phyloP scores from a whole-genome alignment of 2,888 invertebrate genomes.

The Hetaerina titia region DNA sequence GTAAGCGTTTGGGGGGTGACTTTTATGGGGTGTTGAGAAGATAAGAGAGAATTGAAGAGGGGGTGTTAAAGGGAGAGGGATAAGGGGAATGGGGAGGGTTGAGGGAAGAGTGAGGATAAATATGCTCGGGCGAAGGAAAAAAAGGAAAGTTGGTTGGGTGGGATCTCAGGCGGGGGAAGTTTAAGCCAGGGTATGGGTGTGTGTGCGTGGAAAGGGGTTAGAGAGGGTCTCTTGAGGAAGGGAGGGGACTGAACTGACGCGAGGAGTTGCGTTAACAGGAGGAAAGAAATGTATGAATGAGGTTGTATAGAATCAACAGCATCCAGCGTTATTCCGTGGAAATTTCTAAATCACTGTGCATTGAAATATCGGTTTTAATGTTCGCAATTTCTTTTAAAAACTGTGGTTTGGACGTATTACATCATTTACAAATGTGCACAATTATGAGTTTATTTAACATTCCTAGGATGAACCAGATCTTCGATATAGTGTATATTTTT shows the following conservation, averaged over 20 bases:
- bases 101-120: neutral
- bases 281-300: neutral
- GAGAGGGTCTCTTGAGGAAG: neutral
- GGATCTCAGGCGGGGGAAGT: neutral
- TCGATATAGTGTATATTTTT: too few relatives aligned
- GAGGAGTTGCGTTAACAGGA: neutral
- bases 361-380: too few relatives aligned
- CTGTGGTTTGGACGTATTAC: too few relatives aligned
- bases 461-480: too few relatives aligned
- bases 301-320: neutral
- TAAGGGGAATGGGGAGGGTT: neutral
- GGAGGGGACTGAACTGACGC: neutral
- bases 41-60: neutral
- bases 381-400: too few relatives aligned
- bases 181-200: neutral
- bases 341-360: too few relatives aligned
- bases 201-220: neutral
- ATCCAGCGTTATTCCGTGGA: neutral
- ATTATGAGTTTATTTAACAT: too few relatives aligned
- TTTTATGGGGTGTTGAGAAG: conserved; percentile 11
- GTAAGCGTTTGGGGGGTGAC: conserved; percentile 27
- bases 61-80: neutral
- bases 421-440: too few relatives aligned
- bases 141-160: neutral
- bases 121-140: neutral